A percentile compares a stretch with the other conserved stretches of the same genome.
Evolutionary conservation across 2,113 vertebrate genomes (phyloP).

Genomic region (Oncorhynchus clarkii): DNA sequence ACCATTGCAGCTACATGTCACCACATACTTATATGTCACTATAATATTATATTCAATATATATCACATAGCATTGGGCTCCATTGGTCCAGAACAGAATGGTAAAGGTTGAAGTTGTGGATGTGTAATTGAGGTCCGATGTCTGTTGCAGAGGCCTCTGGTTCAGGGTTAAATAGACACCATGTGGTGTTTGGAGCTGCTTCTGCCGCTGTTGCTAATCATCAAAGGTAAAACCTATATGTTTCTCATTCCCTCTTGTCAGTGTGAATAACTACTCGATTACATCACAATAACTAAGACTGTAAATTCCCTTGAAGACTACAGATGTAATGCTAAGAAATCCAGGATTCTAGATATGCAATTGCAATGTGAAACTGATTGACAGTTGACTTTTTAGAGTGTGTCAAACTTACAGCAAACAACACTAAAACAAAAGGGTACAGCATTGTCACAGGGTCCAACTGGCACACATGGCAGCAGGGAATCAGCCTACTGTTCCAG

Average conservation of each 20-base stretch:
- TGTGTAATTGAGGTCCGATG: constrained; percentile 22
- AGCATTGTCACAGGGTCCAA: not conserved
- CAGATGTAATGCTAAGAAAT: not conserved
- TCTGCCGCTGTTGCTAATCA: constrained; percentile 69
- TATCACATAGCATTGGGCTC: not conserved
- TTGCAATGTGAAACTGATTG: not conserved
- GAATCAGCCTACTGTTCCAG: not conserved
- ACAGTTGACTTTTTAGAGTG: not conserved
- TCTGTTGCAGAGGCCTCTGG: constrained; percentile 67
- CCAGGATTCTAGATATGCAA: no score
- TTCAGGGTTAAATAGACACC: constrained; percentile 61
- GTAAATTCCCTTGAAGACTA: not conserved
- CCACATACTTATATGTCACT: no score
- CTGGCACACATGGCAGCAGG: not conserved
- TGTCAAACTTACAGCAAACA: not conserved
- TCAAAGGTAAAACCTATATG: constrained; percentile 62
- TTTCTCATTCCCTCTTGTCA: not conserved
- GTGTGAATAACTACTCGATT: not conserved
- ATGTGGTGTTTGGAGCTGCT: constrained; percentile 78
- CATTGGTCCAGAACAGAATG: not conserved
- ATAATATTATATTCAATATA: no score
- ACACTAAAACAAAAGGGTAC: not conserved
- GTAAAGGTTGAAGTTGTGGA: not conserved
- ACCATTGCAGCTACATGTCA: no score
- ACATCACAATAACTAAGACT: not conserved